phyloP scores from a whole-genome alignment of 2,113 vertebrate genomes.

The Passer domesticus region DNA sequence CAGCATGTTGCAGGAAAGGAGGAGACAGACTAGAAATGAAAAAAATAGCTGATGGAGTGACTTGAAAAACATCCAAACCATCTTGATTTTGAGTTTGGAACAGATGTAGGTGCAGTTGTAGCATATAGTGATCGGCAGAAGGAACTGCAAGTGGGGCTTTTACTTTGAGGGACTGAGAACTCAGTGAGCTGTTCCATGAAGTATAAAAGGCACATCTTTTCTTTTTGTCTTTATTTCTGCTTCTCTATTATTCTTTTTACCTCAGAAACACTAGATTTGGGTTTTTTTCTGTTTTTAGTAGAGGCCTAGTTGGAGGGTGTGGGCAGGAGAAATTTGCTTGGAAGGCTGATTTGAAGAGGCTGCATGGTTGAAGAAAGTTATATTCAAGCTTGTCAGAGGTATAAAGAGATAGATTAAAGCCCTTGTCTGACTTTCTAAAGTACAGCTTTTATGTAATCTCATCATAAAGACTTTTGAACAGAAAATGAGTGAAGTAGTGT shows the following conservation, averaged over 20 bases:
- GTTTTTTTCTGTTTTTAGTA: neutral
- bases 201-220: neutral
- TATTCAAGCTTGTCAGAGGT: neutral
- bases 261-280: neutral
- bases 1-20: neutral
- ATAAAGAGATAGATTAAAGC: neutral
- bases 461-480: neutral
- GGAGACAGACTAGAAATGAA: neutral
- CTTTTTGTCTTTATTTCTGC: neutral
- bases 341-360: conserved; percentile 21
- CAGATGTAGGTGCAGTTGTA: neutral
- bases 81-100: neutral
- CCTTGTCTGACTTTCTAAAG: neutral
- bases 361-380: neutral
- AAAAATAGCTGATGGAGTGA: neutral
- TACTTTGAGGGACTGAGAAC: neutral
- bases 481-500: neutral
- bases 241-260: neutral
- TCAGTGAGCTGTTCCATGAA: neutral
- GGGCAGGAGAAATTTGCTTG: conserved; percentile 9
- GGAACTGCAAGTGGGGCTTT: neutral
- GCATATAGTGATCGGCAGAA: neutral
- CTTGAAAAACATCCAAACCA: neutral
- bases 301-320: neutral
- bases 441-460: conserved; percentile 5